phyloP scores from a whole-genome alignment of 2,113 vertebrate genomes.

The Austrofundulus limnaeus region DNA sequence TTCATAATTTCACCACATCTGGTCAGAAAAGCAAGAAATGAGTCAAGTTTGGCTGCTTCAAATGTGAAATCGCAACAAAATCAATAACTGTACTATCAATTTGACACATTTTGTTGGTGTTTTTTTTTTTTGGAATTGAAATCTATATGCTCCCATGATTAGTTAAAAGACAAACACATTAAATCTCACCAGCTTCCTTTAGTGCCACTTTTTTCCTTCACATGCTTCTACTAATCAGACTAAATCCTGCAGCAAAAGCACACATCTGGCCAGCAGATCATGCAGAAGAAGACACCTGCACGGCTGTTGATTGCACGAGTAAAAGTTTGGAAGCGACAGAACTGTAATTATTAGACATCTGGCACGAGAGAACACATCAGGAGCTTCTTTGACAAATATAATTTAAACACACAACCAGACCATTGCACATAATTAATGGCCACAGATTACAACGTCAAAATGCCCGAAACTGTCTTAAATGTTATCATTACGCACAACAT shows the following conservation, averaged over 20 bases:
- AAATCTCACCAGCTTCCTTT: no score
- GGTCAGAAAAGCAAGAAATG: slow-evolving; percentile 21
- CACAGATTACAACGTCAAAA: slow-evolving; percentile 35
- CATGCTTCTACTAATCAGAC: slow-evolving; percentile 41
- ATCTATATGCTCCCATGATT: slow-evolving; percentile 1
- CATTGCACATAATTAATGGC: slow-evolving; percentile 65
- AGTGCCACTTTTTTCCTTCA: slow-evolving; percentile 31
- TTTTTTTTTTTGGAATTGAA: background rate
- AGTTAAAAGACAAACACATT: no score
- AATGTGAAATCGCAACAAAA: no score
- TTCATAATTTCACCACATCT: slow-evolving; percentile 15
- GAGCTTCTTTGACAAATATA: slow-evolving; percentile 70
- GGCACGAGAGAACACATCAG: slow-evolving; percentile 70
- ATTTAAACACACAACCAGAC: slow-evolving; percentile 63
- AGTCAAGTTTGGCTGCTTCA: background rate
- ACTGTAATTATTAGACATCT: slow-evolving; percentile 71
- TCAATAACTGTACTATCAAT: background rate
- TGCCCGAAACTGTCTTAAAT: slow-evolving; percentile 31
- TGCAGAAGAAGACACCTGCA: slow-evolving; percentile 13
- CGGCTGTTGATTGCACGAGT: slow-evolving; percentile 19
- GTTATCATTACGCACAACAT: slow-evolving; percentile 43
- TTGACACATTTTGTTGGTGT: background rate
- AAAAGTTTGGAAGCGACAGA: slow-evolving; percentile 36
- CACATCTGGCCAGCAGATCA: slow-evolving; percentile 46
- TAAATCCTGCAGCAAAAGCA: slow-evolving; percentile 47